These are phyloP conservation scores for Isurus oxyrinchus DNA, from an alignment of 2,113 vertebrate genomes.

Conservation along the genomic window DNA sequence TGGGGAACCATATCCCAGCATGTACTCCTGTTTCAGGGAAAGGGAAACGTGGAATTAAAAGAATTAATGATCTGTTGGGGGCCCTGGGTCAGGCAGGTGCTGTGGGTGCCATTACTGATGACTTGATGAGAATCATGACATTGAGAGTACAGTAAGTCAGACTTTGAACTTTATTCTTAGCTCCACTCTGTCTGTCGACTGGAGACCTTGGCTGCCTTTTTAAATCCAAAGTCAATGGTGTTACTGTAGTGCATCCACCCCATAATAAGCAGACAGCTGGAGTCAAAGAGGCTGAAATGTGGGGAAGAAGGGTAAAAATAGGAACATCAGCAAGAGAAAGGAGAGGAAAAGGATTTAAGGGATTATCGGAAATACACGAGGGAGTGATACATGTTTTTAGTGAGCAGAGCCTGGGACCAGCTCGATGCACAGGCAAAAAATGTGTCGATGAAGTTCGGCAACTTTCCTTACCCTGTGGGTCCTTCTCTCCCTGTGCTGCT, in stretches of 20 bases:
- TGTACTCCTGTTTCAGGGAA: background rate
- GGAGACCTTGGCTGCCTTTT: background rate
- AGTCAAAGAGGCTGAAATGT: background rate
- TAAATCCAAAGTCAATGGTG: background rate
- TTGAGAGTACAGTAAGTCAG: background rate
- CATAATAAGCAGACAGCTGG: background rate
- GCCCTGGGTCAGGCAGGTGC: background rate
- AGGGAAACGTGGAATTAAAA: background rate
- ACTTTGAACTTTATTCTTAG: background rate
- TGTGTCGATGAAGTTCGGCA: background rate
- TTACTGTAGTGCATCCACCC: background rate
- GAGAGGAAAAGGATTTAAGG: background rate
- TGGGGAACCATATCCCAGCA: background rate
- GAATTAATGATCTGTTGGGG: background rate
- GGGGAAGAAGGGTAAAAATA: background rate
- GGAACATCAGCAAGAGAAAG: background rate
- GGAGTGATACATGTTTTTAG: background rate
- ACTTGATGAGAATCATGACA: background rate
- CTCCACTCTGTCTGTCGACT: slow-evolving; percentile 5
- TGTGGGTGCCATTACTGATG: background rate
- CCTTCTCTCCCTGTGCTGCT: background rate
- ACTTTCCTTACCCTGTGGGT: background rate
- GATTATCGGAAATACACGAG: background rate
- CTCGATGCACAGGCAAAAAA: background rate
- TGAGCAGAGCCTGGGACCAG: background rate